Conservation (phyloP, 2,797 vertebrate species). For the Crocodylus rhombifer region DNA sequence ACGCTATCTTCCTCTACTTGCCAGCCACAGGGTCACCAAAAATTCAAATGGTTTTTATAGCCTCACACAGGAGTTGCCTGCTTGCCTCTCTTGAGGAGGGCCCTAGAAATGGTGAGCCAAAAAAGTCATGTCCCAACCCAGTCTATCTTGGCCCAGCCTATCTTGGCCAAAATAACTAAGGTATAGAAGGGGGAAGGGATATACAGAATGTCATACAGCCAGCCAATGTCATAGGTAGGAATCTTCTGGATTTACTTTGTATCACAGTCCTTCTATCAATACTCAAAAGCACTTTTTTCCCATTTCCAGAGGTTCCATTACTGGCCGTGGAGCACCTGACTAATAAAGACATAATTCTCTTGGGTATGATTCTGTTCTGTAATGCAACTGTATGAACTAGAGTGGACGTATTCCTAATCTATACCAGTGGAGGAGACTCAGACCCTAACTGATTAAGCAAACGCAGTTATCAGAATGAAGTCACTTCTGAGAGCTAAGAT, state of each 20-base stretch:
- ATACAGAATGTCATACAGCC: neutral
- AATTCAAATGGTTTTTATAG: too few species aligned
- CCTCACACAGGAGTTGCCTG: neutral
- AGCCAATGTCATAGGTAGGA: neutral
- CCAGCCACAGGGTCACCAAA: too few species aligned
- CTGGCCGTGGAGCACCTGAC: neutral
- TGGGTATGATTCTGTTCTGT: neutral
- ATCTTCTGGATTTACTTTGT: neutral
- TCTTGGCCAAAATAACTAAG: neutral
- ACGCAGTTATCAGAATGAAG: neutral
- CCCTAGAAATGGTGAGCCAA: neutral
- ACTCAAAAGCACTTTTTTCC: neutral
- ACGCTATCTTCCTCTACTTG: too few species aligned
- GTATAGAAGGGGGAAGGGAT: neutral
- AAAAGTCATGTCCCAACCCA: neutral
- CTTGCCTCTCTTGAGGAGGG: neutral
- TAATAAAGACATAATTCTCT: neutral
- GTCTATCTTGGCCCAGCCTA: too few species aligned
- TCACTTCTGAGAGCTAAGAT: neutral
- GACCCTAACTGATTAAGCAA: neutral
- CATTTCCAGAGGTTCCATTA: neutral
- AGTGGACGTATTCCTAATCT: neutral
- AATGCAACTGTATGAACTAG: neutral
- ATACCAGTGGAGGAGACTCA: neutral
- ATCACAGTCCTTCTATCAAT: neutral